A percentile compares a stretch with the other conserved stretches of the same genome.
Evolutionary conservation across 2,888 invertebrate species (phyloP).

Genomic region (Amphipyra berbera): DNA sequence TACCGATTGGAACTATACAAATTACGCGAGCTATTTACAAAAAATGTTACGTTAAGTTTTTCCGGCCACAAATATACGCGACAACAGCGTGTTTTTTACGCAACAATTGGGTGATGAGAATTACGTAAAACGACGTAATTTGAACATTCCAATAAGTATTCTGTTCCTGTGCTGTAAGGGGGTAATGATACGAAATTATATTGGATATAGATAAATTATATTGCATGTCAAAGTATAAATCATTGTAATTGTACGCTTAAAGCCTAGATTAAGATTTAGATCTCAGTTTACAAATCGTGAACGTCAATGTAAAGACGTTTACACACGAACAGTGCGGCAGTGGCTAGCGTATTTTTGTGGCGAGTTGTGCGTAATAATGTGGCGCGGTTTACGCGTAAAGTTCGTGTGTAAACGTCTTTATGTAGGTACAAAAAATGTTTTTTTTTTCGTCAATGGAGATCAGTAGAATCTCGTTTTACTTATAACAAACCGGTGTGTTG

Average conservation of each 20-base stretch:
- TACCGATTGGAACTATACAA: conserved; percentile 28
- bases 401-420: conserved; percentile 54
- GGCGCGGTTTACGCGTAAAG: conserved; percentile 26
- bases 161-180: conserved; percentile 41
- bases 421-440: conserved; percentile 57
- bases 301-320: conserved; percentile 52
- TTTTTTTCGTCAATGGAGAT: conserved; percentile 61
- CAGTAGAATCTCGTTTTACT: conserved; percentile 62
- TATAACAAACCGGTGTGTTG: conserved; percentile 60
- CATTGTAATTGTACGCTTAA: conserved; percentile 67
- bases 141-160: conserved; percentile 38
- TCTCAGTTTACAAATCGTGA: conserved; percentile 59
- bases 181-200: conserved; percentile 65
- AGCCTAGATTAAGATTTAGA: conserved; percentile 57
- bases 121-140: neutral
- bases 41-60: neutral
- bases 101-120: neutral
- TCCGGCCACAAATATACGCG: conserved; percentile 19
- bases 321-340: conserved; percentile 47
- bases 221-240: conserved; percentile 76
- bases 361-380: conserved; percentile 29
- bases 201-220: conserved; percentile 68
- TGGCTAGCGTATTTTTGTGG: conserved; percentile 26
- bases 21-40: neutral
- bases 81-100: conserved; percentile 5